phyloP scores from a whole-genome alignment of 2,888 invertebrate species.

The Cataglyphis livida region DNA sequence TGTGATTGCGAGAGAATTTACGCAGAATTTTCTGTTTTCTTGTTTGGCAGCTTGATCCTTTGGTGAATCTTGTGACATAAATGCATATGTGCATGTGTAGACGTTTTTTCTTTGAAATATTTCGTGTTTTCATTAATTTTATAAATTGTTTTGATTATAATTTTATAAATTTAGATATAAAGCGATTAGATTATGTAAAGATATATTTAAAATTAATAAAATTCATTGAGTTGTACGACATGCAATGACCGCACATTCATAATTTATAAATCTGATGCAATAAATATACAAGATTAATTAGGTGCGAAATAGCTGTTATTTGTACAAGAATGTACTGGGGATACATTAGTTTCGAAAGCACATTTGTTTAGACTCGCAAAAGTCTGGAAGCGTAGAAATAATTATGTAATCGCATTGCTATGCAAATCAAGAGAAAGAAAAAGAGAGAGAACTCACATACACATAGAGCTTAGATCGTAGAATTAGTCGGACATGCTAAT shows the following conservation, averaged over 20 bases:
- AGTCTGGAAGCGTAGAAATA: conserved; percentile 21
- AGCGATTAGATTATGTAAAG: background rate
- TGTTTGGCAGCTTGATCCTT: background rate
- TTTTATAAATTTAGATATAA: background rate
- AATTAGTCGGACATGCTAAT: conserved; percentile 33
- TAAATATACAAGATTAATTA: conserved; percentile 36
- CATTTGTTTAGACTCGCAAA: conserved; percentile 13
- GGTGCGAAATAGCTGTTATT: conserved; percentile 33
- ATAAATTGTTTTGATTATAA: background rate
- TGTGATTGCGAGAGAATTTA: background rate
- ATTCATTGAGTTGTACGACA: conserved; percentile 3
- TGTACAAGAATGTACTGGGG: conserved; percentile 5
- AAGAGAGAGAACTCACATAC: no score
- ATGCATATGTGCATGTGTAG: background rate
- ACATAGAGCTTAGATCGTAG: conserved; percentile 4
- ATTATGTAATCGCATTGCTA: conserved; percentile 52
- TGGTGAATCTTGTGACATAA: background rate
- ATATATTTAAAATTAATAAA: background rate
- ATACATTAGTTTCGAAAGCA: background rate
- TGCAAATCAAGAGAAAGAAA: background rate
- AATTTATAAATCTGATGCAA: conserved; percentile 8
- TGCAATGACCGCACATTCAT: background rate
- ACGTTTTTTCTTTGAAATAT: background rate
- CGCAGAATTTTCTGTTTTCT: background rate
- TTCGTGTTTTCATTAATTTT: conserved; percentile 4